Evolutionary conservation across 2,888 invertebrate genomes (phyloP), one percentile per base, ranked within the genome.

Genomic region (Cosmopolites sordidus): DNA sequence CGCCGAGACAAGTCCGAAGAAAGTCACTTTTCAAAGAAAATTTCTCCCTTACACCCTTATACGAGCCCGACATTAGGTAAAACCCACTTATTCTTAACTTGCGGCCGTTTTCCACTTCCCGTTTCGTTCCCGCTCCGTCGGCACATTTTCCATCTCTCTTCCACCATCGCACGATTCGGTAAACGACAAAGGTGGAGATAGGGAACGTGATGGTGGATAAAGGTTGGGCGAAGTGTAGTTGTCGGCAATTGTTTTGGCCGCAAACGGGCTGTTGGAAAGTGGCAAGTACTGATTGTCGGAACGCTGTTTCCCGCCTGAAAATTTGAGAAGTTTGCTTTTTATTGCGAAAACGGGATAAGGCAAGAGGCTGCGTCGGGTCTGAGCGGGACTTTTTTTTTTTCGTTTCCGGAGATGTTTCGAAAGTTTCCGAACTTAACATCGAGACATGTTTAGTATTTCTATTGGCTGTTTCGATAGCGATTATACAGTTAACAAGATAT

Each of bases 201-300:
- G 29, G 4, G 15, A 17, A 29, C 12, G 39, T 45, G 16, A 40
- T 1, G 45, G 15, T 14, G n/a, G 15, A 45, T 43, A 17, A 16
- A 15, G 17, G n/a, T 16, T 27, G 43, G 43, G 42, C 44, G 39
- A 16, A 18, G 48, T 57, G 60, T 60, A 62, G 61, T 60, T 62
- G 62, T 64, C 64, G 66, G 66, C 66, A 64, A 65, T 65, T 65
- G 63, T 63, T 56, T 56, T 64, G 67, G 66, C 67, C 67, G 60
- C 67, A 65, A 67, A 65, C 64, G 66, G 64, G 64, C 64, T 65
- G 63, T 63, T 62, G 61, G 59, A 60, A 64, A 63, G 64, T 64
- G 65, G 57, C 62, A 66, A 66, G 60, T 63, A 56, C 58, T 63
- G 65, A 65, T 65, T 65, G 64, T 66, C 64, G 61, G 56, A 51